Evolutionary conservation across 2,888 invertebrate species (phyloP).

Genomic region (Sericinus montela): DNA sequence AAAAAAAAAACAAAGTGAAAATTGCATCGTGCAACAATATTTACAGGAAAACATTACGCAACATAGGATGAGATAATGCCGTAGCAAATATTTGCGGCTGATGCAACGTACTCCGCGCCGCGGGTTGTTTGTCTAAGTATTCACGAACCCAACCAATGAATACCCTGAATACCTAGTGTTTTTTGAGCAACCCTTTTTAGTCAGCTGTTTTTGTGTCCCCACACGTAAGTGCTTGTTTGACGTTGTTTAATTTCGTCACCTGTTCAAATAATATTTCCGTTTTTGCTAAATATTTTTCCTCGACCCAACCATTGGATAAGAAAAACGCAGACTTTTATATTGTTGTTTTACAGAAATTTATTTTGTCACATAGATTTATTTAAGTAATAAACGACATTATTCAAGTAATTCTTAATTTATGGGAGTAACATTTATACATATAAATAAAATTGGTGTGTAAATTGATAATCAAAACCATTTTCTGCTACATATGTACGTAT

Average conservation of each 20-base stretch:
- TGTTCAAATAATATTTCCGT: conserved; percentile 12
- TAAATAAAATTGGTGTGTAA: no score
- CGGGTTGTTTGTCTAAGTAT: background rate
- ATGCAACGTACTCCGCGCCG: background rate
- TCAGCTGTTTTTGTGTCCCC: conserved; percentile 7
- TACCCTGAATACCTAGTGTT: background rate
- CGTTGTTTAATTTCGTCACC: conserved; percentile 10
- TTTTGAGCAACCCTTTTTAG: conserved; percentile 15
- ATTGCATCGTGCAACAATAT: conserved; percentile 5
- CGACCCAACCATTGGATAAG: background rate
- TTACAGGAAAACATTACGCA: background rate
- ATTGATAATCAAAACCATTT: no score
- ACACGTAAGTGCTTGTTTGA: conserved; percentile 6
- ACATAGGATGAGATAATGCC: conserved; percentile 7
- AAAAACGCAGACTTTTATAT: background rate
- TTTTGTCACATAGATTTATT: no score
- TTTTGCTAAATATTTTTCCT: background rate
- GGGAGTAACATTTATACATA: no score
- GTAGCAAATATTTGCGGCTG: background rate
- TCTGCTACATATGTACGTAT: no score
- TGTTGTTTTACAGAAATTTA: no score
- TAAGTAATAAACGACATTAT: no score
- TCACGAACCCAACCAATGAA: background rate
- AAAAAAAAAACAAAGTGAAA: background rate
- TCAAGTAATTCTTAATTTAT: no score